Evolutionary conservation across 2,888 invertebrate genomes (phyloP), one percentile per base, ranked within the genome.

Genomic region (Campoplex capitator): DNA sequence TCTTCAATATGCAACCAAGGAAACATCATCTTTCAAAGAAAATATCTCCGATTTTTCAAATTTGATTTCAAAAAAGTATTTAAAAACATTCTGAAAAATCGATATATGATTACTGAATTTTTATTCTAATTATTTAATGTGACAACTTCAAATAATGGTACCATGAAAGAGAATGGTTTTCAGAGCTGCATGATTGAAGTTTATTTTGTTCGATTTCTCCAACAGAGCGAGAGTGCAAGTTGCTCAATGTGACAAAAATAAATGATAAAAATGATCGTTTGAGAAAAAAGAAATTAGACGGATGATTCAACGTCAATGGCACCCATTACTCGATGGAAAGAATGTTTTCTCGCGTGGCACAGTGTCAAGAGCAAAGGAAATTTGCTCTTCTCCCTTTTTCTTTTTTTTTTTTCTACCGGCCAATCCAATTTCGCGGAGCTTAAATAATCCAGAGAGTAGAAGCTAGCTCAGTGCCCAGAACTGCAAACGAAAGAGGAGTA

Each of bases 341-440:
- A 73, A 77, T 73, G 45, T 62, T 77, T 54, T 83, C 73, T 78
- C 73, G 54, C 77, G 67, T 70, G 83, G 65, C 54, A n/a, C 42
- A 28, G 32, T 51, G 35, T 70, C 54, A 78, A 42, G 42, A 51
- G 62, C n/a, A 73, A 71, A 42, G 28, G 32, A 73, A 77, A 62
- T 77, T 71, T 32, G 48, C 45, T 73, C 18, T 16, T 67, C 38
- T 18, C 32, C 45, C 76, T 28, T 7, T 2, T 16, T 71, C 71
- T 51, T 23, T 42, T 54, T 51, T 51, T 62, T 71, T 67, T 65
- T 38, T 73, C 45, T 54, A 68, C 35, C 56, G 32, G 74, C 51
- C 84, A 58, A 84, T 79, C 79, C 74, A 75, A 75, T 84, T 79
- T 79, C 28, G 58, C 38, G 56, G 62, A 70, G 56, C 74, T 84